Evolutionary conservation across 2,888 invertebrate genomes (phyloP).

Genomic region (Macrosiphum euphorbiae): DNA sequence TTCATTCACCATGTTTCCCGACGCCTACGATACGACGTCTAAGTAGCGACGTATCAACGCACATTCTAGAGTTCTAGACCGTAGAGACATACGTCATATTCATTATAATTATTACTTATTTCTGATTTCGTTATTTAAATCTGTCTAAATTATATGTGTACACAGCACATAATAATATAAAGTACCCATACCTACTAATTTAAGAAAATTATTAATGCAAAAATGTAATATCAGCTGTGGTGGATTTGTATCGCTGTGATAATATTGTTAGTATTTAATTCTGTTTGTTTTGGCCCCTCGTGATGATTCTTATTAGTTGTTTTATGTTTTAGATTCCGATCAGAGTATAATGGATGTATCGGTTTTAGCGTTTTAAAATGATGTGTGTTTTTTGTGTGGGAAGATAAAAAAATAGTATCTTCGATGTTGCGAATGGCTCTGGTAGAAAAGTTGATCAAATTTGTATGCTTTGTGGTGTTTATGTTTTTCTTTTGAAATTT

Average conservation of each 20-base stretch:
- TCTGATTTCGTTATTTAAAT: background rate
- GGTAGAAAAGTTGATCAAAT: background rate
- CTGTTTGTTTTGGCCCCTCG: background rate
- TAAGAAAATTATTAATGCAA: background rate
- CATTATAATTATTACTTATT: background rate
- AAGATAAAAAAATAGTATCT: background rate
- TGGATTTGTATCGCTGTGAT: background rate
- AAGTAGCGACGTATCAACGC: background rate
- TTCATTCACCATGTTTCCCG: conserved; percentile 51
- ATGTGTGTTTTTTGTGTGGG: background rate
- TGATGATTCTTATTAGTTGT: background rate
- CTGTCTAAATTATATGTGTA: background rate
- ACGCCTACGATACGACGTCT: conserved; percentile 49
- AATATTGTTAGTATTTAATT: background rate
- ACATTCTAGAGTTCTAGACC: background rate
- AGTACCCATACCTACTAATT: background rate
- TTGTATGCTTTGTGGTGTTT: background rate
- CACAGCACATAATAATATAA: background rate
- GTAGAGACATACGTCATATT: too few relatives aligned
- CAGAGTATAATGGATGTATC: background rate
- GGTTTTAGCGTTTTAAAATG: too few relatives aligned
- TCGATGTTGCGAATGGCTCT: background rate
- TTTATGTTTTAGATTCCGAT: too few relatives aligned
- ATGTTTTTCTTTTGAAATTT: background rate
- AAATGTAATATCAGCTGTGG: background rate